Base-by-base conservation (phyloP, 1,140 invertebrate species). In the Drosophila cardini region DNA sequence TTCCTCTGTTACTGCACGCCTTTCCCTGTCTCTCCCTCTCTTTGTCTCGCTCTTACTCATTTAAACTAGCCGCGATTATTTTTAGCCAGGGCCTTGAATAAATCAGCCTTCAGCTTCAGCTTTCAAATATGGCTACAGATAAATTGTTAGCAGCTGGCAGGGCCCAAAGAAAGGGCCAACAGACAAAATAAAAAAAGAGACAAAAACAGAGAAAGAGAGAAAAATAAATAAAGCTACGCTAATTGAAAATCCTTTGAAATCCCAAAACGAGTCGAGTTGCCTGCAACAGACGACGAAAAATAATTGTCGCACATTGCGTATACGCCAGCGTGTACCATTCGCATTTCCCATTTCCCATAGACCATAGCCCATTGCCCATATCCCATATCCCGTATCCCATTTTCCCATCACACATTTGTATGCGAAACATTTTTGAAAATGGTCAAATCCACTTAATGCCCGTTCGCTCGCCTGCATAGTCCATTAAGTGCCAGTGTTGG, bases 211-310 rank as follows among this genome's bases (percentile, higher is more conserved):
- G 46, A 38, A 46, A 43, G 15, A 43, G 48, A 55, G 15, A 13
- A 34, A 52, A 65, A 65, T 30, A 52, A 52, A 65, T 55, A 76
- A 62, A 70, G 63, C 56, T 46, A 43, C 72, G 69, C 83, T 87
- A 87, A 87, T 87, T 87, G 84, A 89, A 87, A 87, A 87, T 89
- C 79, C 84, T 73, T 84, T 61, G 58, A 57, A 87, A 89, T 83
- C 72, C 72, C 62, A 50, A 71, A 72, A 57, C 57, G 60, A 63
- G 56, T 62, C 60, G 56, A 61, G 61, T 61, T 48, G 55, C 71
- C 30, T 8, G 34, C 64, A 73, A 84, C 21, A 13, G 26, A 72
- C 38, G 67, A 50, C 26, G 4, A 76, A 81, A 68, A 86, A 78
- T 71, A 80, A 86, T 80, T 77, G 76, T 67, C 68, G 63, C 36